Evolutionary conservation across 2,113 vertebrate species (phyloP).

Genomic region (Tyrannus savana): DNA sequence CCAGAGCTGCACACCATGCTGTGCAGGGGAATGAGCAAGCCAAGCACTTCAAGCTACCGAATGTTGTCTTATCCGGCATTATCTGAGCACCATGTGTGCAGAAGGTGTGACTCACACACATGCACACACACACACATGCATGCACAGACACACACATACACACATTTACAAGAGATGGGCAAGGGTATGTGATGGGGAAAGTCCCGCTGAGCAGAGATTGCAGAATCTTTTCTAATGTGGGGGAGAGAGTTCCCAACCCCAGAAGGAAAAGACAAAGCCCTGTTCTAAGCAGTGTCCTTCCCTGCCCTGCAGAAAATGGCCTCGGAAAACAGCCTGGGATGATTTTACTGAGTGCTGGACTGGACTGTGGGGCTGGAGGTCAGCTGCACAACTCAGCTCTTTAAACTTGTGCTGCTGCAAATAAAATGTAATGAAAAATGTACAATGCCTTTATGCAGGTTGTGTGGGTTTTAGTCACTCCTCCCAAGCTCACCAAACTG

Average conservation of each 20-base stretch:
- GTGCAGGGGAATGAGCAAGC: not conserved
- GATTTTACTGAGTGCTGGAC: accelerated
- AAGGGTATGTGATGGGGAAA: accelerated
- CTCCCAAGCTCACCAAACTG: not conserved
- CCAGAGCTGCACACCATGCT: not conserved
- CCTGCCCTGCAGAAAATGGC: not conserved
- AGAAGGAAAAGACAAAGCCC: not conserved
- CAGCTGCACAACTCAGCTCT: not conserved
- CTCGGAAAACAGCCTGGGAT: not conserved
- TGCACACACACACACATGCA: too few relatives aligned
- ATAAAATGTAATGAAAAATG: not conserved
- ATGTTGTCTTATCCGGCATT: accelerated
- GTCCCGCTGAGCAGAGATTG: not conserved
- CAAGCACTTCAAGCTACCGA: not conserved
- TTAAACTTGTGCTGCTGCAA: accelerated
- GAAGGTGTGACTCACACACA: not conserved
- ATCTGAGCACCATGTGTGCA: accelerated
- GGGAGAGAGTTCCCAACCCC: not conserved
- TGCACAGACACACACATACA: too few relatives aligned
- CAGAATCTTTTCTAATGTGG: not conserved
- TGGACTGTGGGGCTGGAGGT: not conserved
- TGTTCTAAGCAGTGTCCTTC: not conserved
- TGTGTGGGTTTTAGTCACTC: not conserved
- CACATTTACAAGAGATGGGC: not conserved
- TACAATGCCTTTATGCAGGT: not conserved